Conservation (phyloP, 2,797 vertebrate genomes). For the Cynopterus sphinx region DNA sequence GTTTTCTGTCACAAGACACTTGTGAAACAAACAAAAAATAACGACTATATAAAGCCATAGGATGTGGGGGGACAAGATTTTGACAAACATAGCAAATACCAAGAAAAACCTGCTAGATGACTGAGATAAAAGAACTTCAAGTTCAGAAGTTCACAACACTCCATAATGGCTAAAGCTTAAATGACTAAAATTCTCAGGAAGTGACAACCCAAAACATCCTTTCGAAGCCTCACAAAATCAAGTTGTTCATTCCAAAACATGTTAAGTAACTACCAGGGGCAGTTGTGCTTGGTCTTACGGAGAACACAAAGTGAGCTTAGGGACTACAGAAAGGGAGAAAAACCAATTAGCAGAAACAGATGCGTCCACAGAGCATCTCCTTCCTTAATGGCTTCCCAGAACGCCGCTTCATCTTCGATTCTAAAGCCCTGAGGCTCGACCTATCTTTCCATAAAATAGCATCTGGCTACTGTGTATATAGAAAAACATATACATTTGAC, state of each 20-base stretch:
- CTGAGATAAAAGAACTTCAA: neutral
- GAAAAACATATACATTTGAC: neutral
- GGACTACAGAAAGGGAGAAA: neutral
- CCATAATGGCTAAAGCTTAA: neutral
- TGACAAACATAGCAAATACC: neutral
- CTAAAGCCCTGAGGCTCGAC: neutral
- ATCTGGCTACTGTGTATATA: neutral
- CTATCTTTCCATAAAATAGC: neutral
- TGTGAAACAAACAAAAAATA: neutral
- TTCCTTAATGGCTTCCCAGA: neutral
- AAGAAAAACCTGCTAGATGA: neutral
- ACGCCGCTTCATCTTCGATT: neutral
- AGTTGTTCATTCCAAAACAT: neutral
- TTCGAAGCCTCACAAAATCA: neutral
- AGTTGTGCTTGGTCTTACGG: neutral
- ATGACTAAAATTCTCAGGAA: neutral
- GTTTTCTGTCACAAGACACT: neutral
- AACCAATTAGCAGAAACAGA: neutral
- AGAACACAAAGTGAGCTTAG: neutral
- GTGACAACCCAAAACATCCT: neutral
- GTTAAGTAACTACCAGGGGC: neutral
- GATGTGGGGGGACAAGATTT: neutral
- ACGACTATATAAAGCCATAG: neutral
- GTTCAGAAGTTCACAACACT: neutral
- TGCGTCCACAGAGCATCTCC: rapidly evolving